Evolutionary conservation across 1,140 invertebrate species (phyloP).

Genomic region (Bombus vancouverensis): DNA sequence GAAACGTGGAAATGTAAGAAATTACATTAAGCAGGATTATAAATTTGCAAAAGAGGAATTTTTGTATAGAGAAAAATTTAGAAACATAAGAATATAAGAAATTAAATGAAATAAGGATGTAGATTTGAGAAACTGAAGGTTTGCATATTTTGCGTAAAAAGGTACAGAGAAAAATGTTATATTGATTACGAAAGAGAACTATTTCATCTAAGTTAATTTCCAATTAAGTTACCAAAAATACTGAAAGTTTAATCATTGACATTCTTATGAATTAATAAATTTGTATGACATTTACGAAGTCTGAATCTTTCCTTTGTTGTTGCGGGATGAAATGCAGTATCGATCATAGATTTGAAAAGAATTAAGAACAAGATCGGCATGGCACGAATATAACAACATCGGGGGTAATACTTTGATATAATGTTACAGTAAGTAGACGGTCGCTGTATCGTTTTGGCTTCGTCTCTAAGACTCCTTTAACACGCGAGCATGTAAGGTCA

Average conservation of each 20-base stretch:
- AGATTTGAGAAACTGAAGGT: neutral
- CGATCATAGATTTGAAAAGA: neutral
- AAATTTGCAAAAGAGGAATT: neutral
- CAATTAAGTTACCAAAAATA: neutral
- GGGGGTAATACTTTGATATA: constrained; percentile 15
- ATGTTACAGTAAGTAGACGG: constrained; percentile 27
- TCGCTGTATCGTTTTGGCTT: constrained; percentile 14
- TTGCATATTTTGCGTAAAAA: neutral
- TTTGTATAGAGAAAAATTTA: neutral
- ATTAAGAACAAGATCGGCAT: constrained; percentile 6
- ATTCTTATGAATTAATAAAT: neutral
- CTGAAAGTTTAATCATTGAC: neutral
- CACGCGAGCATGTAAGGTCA: constrained; percentile 38
- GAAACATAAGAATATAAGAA: neutral
- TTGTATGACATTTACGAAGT: neutral
- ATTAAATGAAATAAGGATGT: too few species aligned
- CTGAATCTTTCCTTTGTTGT: too few species aligned
- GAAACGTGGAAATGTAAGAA: neutral
- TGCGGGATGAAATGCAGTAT: neutral
- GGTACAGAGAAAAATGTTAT: neutral
- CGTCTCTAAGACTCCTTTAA: neutral
- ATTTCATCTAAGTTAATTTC: neutral
- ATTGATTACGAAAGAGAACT: neutral
- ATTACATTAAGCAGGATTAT: neutral
- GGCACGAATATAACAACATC: constrained; percentile 5